A percentile compares a stretch with the other conserved stretches of the same genome.
These are phyloP conservation scores for Falco peregrinus DNA, from an alignment of 2,797 vertebrate species.

Conservation along the genomic window DNA sequence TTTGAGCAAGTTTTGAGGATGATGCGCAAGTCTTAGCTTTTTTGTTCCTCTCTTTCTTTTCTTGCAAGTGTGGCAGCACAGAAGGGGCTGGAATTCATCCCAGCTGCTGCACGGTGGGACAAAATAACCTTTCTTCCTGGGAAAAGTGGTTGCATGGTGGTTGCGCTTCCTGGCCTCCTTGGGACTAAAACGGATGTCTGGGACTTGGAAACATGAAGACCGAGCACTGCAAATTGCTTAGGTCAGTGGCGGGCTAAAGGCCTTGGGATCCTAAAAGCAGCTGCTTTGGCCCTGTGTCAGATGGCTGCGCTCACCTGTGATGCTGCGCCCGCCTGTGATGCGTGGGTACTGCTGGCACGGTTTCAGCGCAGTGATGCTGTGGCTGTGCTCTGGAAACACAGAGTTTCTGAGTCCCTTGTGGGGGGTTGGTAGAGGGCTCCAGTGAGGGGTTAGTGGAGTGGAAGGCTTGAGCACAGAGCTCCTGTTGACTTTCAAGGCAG, in stretches of 20 bases:
- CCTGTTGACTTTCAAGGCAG: neutral
- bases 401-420: neutral
- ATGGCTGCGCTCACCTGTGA: too few relatives aligned
- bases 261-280: neutral
- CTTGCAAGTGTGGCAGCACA: neutral
- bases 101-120: fast-evolving
- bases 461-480: neutral
- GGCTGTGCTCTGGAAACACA: fast-evolving
- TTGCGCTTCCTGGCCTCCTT: neutral
- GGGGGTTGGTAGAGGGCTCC: neutral
- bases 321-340: fast-evolving
- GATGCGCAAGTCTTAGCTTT: neutral
- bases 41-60: neutral
- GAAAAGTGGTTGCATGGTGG: neutral
- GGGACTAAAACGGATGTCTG: neutral
- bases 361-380: neutral
- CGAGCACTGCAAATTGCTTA: neutral
- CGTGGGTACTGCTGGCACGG: fast-evolving
- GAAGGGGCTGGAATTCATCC: neutral
- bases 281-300: neutral
- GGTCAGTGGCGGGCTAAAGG: neutral
- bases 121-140: neutral
- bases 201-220: neutral
- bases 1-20: neutral
- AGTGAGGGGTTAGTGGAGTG: neutral